Evolutionary conservation across 2,888 invertebrate species (phyloP).

Genomic region (Lasius fuliginosus): DNA sequence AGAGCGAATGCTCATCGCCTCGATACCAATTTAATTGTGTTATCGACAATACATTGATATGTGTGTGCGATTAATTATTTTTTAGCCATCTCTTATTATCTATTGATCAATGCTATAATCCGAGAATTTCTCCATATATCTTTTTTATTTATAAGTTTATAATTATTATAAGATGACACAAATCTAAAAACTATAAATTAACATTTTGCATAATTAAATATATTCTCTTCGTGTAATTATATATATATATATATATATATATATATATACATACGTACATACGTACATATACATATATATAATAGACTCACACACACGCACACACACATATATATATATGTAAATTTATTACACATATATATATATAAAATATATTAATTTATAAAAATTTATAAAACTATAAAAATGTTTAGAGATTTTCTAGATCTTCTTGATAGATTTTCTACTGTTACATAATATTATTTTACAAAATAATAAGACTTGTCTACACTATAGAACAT

Average conservation of each 20-base stretch:
- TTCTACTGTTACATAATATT: background rate
- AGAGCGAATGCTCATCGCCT: constrained; percentile 69
- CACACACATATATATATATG: too few relatives aligned
- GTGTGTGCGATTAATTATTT: constrained; percentile 17
- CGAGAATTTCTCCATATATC: constrained; percentile 5
- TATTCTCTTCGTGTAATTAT: too few relatives aligned
- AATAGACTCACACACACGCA: too few relatives aligned
- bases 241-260: too few relatives aligned
- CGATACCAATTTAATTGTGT: constrained; percentile 27
- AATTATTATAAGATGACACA: background rate
- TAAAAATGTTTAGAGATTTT: background rate
- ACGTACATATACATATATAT: background rate
- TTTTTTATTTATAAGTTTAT: constrained; percentile 20
- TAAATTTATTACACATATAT: background rate
- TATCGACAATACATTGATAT: background rate
- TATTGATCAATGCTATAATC: background rate
- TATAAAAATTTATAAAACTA: background rate
- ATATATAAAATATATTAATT: background rate
- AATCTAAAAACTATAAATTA: background rate
- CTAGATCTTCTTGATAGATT: too few relatives aligned
- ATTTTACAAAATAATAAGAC: constrained; percentile 19
- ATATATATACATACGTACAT: too few relatives aligned
- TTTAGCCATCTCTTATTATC: background rate
- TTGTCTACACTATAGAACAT: background rate
- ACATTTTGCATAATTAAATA: constrained; percentile 4